These are phyloP conservation scores for Hyles lineata DNA, from an alignment of 2,888 invertebrate genomes.

Conservation along the genomic window DNA sequence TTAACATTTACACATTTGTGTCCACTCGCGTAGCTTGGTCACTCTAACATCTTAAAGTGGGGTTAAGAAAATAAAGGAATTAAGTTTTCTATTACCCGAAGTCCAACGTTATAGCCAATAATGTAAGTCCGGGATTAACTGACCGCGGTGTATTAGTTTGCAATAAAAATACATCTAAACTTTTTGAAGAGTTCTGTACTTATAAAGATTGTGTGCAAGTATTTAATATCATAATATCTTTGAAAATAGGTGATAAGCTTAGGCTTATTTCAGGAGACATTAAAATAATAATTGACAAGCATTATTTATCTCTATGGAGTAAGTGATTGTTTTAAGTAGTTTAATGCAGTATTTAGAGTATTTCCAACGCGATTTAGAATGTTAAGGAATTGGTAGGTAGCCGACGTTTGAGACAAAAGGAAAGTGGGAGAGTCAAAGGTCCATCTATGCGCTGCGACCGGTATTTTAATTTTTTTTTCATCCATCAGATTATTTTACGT, in stretches of 20 bases:
- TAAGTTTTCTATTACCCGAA: slow-evolving; percentile 59
- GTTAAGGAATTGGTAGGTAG: no score
- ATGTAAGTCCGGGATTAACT: slow-evolving; percentile 47
- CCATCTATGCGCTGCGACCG: no score
- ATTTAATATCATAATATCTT: background rate
- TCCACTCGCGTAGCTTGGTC: slow-evolving; percentile 34
- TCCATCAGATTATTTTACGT: no score
- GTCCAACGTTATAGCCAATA: slow-evolving; percentile 53
- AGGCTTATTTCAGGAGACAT: no score
- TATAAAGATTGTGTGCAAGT: background rate
- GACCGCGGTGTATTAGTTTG: slow-evolving; percentile 33
- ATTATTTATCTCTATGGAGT: no score
- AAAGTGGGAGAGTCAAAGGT: no score
- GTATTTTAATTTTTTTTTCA: background rate
- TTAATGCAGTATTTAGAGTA: no score
- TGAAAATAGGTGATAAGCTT: no score
- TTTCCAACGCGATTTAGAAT: no score
- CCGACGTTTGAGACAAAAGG: no score
- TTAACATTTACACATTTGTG: background rate
- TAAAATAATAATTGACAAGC: no score
- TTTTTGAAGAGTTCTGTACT: background rate
- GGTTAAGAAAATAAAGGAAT: slow-evolving; percentile 59
- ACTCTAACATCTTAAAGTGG: slow-evolving; percentile 46
- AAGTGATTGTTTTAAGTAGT: no score
- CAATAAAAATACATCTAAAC: background rate